Conservation (phyloP, 2,888 invertebrate species). For the Tipula lateralis region DNA sequence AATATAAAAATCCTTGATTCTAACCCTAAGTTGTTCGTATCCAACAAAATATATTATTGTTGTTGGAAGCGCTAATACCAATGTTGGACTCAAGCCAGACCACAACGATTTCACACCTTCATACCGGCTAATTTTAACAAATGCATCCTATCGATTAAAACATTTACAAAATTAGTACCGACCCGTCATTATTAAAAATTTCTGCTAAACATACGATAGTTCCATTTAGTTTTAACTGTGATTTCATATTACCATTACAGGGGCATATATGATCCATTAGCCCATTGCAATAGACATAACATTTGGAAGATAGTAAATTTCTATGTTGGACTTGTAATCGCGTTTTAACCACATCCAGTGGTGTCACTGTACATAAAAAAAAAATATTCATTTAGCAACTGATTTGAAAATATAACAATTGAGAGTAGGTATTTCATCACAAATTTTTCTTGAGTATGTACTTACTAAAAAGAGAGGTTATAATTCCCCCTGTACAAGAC, state of each 20-base stretch:
- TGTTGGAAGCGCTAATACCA: slow-evolving; percentile 91
- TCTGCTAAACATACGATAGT: slow-evolving; percentile 56
- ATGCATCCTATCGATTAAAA: slow-evolving; percentile 73
- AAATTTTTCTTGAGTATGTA: no score
- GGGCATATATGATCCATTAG: slow-evolving; percentile 97
- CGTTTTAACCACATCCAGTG: slow-evolving; percentile 98
- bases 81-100: slow-evolving; percentile 95
- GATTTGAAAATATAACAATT: not conserved
- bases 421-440: slow-evolving; percentile 7
- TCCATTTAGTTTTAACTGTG: slow-evolving; percentile 57
- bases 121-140: slow-evolving; percentile 80
- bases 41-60: slow-evolving; percentile 96
- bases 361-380: slow-evolving; percentile 68
- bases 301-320: slow-evolving; percentile 72
- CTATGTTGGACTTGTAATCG: slow-evolving; percentile 93
- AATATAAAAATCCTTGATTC: slow-evolving; percentile 55
- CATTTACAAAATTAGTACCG: not conserved
- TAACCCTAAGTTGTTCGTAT: slow-evolving; percentile 82
- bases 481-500: slow-evolving; percentile 69
- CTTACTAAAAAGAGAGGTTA: slow-evolving; percentile 84
- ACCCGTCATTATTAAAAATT: not conserved
- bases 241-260: slow-evolving; percentile 55
- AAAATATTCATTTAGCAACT: slow-evolving; percentile 4
- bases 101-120: slow-evolving; percentile 91
- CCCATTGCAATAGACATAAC: slow-evolving; percentile 96